Conservation (phyloP, 2,888 invertebrate species). For the Stegophylla sp. region DNA sequence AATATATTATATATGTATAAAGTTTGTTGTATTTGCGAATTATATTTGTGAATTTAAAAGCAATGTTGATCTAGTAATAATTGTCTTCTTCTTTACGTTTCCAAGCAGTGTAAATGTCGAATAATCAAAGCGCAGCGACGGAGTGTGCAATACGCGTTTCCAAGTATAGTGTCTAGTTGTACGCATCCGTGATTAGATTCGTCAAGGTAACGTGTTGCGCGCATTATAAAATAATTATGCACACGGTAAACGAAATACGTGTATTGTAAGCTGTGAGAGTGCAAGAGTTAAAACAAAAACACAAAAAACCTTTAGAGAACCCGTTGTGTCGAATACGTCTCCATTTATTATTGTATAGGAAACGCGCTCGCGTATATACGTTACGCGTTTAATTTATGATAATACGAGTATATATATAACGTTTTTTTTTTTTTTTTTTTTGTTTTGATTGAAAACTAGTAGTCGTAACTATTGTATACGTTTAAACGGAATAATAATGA, state of each 20-base stretch:
- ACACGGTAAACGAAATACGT: not conserved
- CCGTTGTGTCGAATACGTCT: not conserved
- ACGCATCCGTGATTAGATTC: conserved; percentile 11
- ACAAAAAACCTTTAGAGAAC: not conserved
- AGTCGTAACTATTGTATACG: no score
- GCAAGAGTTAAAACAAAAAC: not conserved
- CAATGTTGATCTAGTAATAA: no score
- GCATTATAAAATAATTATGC: not conserved
- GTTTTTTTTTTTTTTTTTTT: no score
- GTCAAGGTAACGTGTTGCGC: conserved; percentile 28
- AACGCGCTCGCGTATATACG: no score
- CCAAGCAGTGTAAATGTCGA: not conserved
- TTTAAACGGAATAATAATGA: no score
- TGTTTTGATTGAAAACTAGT: no score
- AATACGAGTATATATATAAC: no score
- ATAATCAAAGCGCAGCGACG: not conserved
- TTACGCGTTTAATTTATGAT: no score
- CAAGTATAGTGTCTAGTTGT: not conserved
- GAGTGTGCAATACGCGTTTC: conserved; percentile 10
- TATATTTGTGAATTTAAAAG: not conserved
- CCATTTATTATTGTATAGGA: no score
- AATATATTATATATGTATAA: not conserved
- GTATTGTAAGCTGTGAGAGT: not conserved
- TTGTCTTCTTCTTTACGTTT: no score
- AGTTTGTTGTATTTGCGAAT: not conserved